Percentiles rank a stretch among this genome's conserved stretches.
Evolutionary conservation across 2,888 invertebrate genomes (phyloP).

Genomic region (Eristalinus sepulchralis): DNA sequence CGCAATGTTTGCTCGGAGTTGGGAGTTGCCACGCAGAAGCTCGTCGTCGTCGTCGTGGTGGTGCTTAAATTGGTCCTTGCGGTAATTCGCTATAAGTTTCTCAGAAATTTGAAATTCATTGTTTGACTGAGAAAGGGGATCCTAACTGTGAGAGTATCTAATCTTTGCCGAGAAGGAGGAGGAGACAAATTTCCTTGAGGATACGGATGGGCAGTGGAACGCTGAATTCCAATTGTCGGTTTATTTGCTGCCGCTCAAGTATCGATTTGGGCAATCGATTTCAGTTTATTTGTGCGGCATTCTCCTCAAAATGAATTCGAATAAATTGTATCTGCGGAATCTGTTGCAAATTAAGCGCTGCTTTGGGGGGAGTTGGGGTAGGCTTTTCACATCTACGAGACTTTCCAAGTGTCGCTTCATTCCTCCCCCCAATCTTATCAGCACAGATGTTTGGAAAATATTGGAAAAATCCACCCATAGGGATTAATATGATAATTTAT

Average conservation of each 20-base stretch:
- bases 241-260: slow-evolving; percentile 31
- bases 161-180: slow-evolving; percentile 3
- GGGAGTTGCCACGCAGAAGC: neutral
- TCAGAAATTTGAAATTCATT: slow-evolving; percentile 31
- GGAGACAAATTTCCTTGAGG: neutral
- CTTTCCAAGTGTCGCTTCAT: neutral
- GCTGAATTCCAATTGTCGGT: neutral
- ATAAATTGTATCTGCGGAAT: slow-evolving; percentile 52
- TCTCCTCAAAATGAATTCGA: slow-evolving; percentile 38
- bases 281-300: slow-evolving; percentile 26
- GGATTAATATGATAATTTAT: slow-evolving; percentile 70
- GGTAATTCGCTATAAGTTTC: slow-evolving; percentile 27
- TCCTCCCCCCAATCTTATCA: slow-evolving; percentile 10
- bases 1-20: slow-evolving; percentile 4
- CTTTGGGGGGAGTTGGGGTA: neutral
- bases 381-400: slow-evolving; percentile 10
- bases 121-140: neutral
- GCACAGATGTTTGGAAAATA: slow-evolving; percentile 65
- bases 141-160: slow-evolving; percentile 3
- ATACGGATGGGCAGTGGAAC: neutral
- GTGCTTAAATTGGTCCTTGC: slow-evolving; percentile 15
- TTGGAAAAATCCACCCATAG: slow-evolving; percentile 59
- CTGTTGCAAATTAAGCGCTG: slow-evolving; percentile 36
- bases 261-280: slow-evolving; percentile 65
- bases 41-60: neutral